A percentile compares a stretch with the other conserved stretches of the same genome.
These are phyloP conservation scores for Capitella teleta DNA, from an alignment of 1,140 invertebrate genomes.

Conservation along the genomic window DNA sequence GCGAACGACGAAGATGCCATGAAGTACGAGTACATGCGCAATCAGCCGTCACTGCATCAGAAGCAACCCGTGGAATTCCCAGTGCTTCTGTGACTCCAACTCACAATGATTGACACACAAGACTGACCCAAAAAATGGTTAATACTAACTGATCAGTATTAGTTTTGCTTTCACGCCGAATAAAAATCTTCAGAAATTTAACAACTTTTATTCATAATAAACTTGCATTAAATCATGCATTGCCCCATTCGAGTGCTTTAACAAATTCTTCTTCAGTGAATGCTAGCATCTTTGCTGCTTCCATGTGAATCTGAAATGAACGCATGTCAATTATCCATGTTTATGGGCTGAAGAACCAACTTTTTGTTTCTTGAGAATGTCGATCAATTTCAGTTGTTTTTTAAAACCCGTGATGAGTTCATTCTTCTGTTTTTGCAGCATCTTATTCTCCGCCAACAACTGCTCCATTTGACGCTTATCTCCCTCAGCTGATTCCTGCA, in stretches of 20 bases:
- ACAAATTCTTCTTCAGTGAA: conserved; percentile 43
- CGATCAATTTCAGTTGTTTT: conserved; percentile 45
- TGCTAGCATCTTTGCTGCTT: conserved; percentile 43
- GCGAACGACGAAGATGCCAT: conserved; percentile 11
- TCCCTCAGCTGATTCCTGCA: conserved; percentile 31
- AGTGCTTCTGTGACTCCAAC: conserved; percentile 7
- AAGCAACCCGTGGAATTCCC: conserved; percentile 11
- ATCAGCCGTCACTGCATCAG: conserved; percentile 1
- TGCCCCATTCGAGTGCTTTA: conserved; percentile 41
- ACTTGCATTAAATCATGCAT: conserved; percentile 7
- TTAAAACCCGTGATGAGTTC: conserved; percentile 43
- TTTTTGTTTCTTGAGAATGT: conserved; percentile 43
- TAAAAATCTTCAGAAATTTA: too few relatives aligned
- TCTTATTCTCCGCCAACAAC: conserved; percentile 36
- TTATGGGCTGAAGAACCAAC: conserved; percentile 17
- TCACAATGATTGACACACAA: too few relatives aligned
- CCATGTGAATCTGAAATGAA: conserved; percentile 41
- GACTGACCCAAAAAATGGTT: too few relatives aligned
- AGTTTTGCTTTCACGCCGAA: too few relatives aligned
- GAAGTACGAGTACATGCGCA: conserved; percentile 13
- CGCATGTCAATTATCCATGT: conserved; percentile 2
- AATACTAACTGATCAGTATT: too few relatives aligned
- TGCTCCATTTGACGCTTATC: conserved; percentile 38
- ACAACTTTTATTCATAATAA: too few relatives aligned
- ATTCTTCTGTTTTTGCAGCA: conserved; percentile 42